Conservation (phyloP, 2,113 vertebrate species). For the Propithecus coquereli region DNA sequence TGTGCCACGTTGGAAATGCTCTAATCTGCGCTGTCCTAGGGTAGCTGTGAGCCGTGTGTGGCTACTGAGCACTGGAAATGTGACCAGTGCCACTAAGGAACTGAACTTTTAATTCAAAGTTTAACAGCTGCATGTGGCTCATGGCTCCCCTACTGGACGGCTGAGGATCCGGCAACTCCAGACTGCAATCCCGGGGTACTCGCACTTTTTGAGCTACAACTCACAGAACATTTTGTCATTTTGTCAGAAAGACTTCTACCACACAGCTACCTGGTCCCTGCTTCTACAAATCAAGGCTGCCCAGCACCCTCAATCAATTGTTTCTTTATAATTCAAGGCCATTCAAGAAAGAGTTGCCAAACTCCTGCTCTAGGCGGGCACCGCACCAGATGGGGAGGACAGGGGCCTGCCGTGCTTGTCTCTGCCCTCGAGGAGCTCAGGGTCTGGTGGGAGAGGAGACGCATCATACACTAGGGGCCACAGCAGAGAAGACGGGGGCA, state of each 20-base stretch:
- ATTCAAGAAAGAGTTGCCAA: neutral
- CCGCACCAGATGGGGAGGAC: neutral
- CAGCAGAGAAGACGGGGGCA: neutral
- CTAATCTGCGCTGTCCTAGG: neutral
- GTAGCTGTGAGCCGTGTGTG: neutral
- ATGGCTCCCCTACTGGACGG: neutral
- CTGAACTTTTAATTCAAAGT: neutral
- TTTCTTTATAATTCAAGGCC: slow-evolving; percentile 10
- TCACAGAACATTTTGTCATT: neutral
- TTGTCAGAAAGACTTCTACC: neutral
- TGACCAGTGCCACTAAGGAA: neutral
- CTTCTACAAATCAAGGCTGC: neutral
- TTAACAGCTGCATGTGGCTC: neutral
- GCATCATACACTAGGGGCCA: neutral
- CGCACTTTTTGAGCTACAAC: neutral
- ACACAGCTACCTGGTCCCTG: neutral
- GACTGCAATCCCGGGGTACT: neutral
- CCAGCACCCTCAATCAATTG: neutral
- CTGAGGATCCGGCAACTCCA: neutral
- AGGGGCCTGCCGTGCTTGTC: neutral
- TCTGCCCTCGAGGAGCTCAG: neutral
- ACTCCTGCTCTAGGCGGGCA: neutral
- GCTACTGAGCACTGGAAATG: neutral
- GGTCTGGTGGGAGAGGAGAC: neutral
- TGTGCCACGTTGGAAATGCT: neutral